A percentile compares a stretch with the other conserved stretches of the same genome.
Conservation (phyloP, 1,140 invertebrate genomes). For the Epicauta chinensis region DNA sequence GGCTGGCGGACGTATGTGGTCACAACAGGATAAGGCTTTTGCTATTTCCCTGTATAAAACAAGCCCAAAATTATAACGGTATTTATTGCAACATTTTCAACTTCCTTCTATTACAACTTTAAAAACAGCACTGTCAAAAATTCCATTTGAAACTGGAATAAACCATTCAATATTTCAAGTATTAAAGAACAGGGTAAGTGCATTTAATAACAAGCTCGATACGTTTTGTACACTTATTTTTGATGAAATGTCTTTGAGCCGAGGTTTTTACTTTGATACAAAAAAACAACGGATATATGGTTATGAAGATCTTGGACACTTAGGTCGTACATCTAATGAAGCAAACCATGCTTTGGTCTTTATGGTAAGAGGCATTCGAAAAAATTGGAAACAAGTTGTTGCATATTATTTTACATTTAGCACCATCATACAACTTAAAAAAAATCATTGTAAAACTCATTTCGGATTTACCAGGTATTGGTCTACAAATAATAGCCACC, state of each 20-base stretch:
- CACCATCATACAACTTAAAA: slow-evolving; percentile 5
- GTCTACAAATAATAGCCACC: slow-evolving; percentile 15
- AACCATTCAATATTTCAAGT: neutral
- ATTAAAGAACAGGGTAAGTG: slow-evolving; percentile 9
- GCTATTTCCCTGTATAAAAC: slow-evolving; percentile 6
- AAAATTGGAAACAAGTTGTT: neutral
- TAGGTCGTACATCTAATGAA: neutral
- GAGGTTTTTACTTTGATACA: slow-evolving; percentile 5
- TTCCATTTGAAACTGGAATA: neutral
- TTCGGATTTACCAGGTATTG: slow-evolving; percentile 1
- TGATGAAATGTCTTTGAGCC: slow-evolving; percentile 10
- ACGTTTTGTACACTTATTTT: slow-evolving; percentile 5
- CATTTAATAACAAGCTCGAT: slow-evolving; percentile 3
- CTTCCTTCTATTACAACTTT: neutral
- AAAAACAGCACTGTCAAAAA: neutral
- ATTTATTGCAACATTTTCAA: slow-evolving; percentile 4
- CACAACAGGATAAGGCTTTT: neutral
- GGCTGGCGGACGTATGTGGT: no score
- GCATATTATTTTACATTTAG: slow-evolving; percentile 2
- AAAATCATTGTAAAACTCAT: slow-evolving; percentile 2
- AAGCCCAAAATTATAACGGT: slow-evolving; percentile 1
- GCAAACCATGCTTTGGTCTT: slow-evolving; percentile 1
- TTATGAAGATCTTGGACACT: slow-evolving; percentile 25
- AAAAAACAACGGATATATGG: slow-evolving; percentile 34
- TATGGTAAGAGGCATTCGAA: neutral